A percentile compares a stretch with the other conserved stretches of the same genome.
These are phyloP conservation scores for Camponotus floridanus DNA, from an alignment of 1,140 invertebrate genomes.

Conservation along the genomic window DNA sequence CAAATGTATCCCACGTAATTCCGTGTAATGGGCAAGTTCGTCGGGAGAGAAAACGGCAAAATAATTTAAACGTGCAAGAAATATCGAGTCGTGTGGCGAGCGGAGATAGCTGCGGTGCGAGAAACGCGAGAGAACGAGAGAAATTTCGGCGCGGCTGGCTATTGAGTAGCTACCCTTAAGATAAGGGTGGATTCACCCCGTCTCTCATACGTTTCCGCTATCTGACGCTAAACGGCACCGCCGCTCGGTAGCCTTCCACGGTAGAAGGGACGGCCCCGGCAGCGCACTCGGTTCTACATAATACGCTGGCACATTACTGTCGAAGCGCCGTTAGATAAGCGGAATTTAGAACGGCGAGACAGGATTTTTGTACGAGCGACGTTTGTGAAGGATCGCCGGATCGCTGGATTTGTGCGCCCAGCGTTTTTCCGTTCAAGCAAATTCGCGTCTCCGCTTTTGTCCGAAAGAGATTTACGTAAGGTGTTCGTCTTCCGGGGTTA, in stretches of 20 bases:
- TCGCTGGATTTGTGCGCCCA: constrained; percentile 46
- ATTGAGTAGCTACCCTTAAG: constrained; percentile 85
- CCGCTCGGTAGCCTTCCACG: constrained; percentile 79
- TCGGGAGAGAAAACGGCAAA: constrained; percentile 69
- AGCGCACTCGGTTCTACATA: constrained; percentile 80
- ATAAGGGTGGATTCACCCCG: constrained; percentile 83
- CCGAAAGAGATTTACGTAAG: constrained; percentile 18
- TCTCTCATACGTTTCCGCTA: constrained; percentile 82
- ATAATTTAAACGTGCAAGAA: constrained; percentile 35
- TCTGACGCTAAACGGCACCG: constrained; percentile 80
- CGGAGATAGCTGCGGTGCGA: constrained; percentile 26
- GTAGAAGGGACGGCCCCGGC: constrained; percentile 80
- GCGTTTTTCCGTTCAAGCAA: constrained; percentile 20
- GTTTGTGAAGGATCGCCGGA: constrained; percentile 68
- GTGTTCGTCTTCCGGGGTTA: not conserved
- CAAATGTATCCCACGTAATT: constrained; percentile 54
- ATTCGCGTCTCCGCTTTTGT: not conserved
- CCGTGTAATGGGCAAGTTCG: constrained; percentile 45
- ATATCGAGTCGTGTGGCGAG: constrained; percentile 30
- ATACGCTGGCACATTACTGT: constrained; percentile 83
- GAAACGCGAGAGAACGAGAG: constrained; percentile 67
- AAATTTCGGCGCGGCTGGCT: constrained; percentile 79
- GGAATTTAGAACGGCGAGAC: constrained; percentile 82
- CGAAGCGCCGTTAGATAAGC: constrained; percentile 80
- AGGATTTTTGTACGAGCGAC: constrained; percentile 73